Evolutionary conservation across 2,888 invertebrate genomes (phyloP), one percentile per base, ranked within the genome.

Genomic region (Meandrusa payeni): DNA sequence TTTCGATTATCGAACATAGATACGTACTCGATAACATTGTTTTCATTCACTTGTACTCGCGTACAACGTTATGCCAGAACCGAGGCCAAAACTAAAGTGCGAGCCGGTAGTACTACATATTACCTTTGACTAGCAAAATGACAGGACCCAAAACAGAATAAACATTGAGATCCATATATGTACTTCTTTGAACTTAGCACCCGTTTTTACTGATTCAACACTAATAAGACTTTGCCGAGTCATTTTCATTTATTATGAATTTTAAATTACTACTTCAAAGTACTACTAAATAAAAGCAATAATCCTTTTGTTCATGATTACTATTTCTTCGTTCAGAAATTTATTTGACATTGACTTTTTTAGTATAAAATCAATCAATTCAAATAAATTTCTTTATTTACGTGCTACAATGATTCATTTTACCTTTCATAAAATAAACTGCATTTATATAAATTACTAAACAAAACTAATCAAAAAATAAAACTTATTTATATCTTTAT

Each of bases 21-120:
- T 69, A 62, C 51, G 54, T 59, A 57, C 64, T 59, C 56, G 67
- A 62, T 69, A 68, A 55, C 71, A 74, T 73, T 71, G 68, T 76
- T 68, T 66, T 67, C 58, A 34, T 56, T 66, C 27, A 20, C 33
- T 32, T 27, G 64, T 57, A 61, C 57, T 57, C 58, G 52, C 11
- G 10, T 7, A 52, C 54, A 55, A 60, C 67, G 67, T 70, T 64
- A 60, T 59, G 53, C 58, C 59, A 61, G 52, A 64, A 61, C 54
- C 64, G 52, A 64, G 61, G 58, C 62, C 63, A 62, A 70, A 68
- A 73, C 69, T 69, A 68, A 60, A 69, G 61, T 69, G 59, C 49
- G 61, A 57, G 48, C 50, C 47, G 29, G 48, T 47, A 37, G 26
- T 44, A 38, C 36, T 42, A 40, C 47, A 23, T 44, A 38, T 32